Evolutionary conservation across 2,888 invertebrate genomes (phyloP).

Genomic region (Pardosa pseudoannulata): DNA sequence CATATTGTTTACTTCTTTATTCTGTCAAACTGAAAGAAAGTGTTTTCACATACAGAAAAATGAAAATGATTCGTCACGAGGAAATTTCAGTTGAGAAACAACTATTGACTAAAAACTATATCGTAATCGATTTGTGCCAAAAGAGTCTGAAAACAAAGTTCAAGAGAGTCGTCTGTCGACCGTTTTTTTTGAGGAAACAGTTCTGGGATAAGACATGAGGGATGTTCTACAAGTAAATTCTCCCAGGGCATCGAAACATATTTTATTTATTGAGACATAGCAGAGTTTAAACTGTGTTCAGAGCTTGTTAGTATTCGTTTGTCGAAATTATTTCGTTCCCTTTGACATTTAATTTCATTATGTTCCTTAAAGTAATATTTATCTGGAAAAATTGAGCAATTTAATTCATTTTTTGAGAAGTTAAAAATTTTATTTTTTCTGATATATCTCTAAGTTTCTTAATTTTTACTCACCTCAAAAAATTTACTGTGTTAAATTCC

Average conservation of each 20-base stretch:
- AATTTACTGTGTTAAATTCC: too few species aligned
- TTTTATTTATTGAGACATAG: background rate
- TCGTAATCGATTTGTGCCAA: constrained; percentile 1
- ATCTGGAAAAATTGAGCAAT: background rate
- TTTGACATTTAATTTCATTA: background rate
- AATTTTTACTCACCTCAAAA: too few species aligned
- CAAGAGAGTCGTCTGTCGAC: background rate
- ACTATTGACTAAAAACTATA: background rate
- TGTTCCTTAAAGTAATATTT: background rate
- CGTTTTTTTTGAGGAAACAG: background rate
- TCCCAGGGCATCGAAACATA: background rate
- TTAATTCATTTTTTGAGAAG: too few species aligned
- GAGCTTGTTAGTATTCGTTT: background rate
- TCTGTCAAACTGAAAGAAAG: too few species aligned
- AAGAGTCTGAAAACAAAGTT: constrained; percentile 2
- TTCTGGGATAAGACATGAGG: background rate
- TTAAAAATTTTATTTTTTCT: too few species aligned
- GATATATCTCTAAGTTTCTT: too few species aligned
- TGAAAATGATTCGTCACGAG: too few species aligned
- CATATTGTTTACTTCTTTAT: too few species aligned
- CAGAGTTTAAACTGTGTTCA: background rate
- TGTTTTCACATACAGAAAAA: too few species aligned
- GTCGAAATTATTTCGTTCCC: background rate
- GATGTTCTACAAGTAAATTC: background rate
- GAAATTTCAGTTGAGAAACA: too few species aligned